Conservation (phyloP, 2,113 vertebrate species). For the Mormoops blainvillei region DNA sequence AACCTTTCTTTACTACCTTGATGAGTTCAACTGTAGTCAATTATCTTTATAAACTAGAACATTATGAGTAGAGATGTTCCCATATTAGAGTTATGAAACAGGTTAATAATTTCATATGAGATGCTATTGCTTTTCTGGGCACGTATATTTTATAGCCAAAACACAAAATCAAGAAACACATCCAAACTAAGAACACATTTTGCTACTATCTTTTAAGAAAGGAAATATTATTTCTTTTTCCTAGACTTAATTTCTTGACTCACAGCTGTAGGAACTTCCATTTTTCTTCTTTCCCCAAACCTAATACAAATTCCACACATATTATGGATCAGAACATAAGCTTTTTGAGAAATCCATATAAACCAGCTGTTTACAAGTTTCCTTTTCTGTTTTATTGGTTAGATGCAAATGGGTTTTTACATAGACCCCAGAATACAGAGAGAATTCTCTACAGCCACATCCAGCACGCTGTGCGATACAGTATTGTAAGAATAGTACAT, state of each 20-base stretch:
- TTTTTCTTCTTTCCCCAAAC: slow-evolving; percentile 51
- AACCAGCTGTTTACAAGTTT: slow-evolving; percentile 41
- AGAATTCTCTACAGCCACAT: background rate
- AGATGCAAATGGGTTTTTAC: slow-evolving; percentile 39
- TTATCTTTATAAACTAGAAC: slow-evolving; percentile 51
- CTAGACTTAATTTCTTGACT: slow-evolving; percentile 54
- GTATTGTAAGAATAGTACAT: slow-evolving; percentile 34
- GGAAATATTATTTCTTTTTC: slow-evolving; percentile 50
- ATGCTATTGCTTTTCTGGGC: background rate
- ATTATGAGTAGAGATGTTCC: background rate
- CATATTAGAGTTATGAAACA: slow-evolving; percentile 21
- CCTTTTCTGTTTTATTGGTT: slow-evolving; percentile 23
- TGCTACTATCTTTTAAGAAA: slow-evolving; percentile 46
- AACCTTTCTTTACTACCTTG: slow-evolving; percentile 3
- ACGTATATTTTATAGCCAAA: slow-evolving; percentile 33
- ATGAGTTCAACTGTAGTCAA: background rate
- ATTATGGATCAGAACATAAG: slow-evolving; percentile 30
- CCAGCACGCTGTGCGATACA: background rate
- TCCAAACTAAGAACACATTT: slow-evolving; percentile 35
- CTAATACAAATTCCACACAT: slow-evolving; percentile 45
- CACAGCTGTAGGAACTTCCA: slow-evolving; percentile 27
- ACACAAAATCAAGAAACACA: slow-evolving; percentile 34
- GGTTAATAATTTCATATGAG: slow-evolving; percentile 38
- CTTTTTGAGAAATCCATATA: slow-evolving; percentile 42
- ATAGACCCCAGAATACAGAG: background rate